A percentile compares a stretch with the other conserved stretches of the same genome.
Evolutionary conservation across 2,113 vertebrate genomes (phyloP).

Genomic region (Erythrocercus mccallii): DNA sequence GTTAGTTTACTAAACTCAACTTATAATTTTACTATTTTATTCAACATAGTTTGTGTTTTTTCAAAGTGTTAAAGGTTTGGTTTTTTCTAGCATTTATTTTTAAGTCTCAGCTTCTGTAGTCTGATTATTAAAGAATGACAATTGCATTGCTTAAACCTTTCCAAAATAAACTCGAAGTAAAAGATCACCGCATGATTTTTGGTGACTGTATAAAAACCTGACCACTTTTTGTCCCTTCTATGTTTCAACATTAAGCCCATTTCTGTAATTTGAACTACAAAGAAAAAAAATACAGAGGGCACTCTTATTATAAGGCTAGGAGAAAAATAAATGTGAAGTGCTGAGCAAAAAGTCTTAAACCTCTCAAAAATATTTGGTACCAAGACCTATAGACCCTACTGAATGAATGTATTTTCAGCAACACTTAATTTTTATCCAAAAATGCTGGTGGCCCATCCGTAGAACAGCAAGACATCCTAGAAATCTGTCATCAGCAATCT

Average conservation of each 20-base stretch:
- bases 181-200: constrained; percentile 60
- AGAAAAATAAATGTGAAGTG: not conserved
- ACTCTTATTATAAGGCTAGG: constrained; percentile 76
- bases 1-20: constrained; percentile 15
- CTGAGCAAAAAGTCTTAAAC: not conserved
- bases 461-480: not conserved
- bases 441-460: not conserved
- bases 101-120: not conserved
- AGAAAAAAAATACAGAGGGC: constrained; percentile 36
- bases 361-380: not conserved
- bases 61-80: constrained; percentile 42
- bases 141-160: constrained; percentile 21
- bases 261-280: constrained; percentile 31
- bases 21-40: constrained; percentile 48
- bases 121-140: constrained; percentile 21
- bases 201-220: constrained; percentile 51
- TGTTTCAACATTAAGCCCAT: constrained; percentile 61
- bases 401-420: not conserved
- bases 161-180: constrained; percentile 46
- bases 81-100: constrained; percentile 51
- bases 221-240: constrained; percentile 56
- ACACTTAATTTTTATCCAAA: not conserved
- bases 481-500: not conserved
- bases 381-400: not conserved
- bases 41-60: constrained; percentile 51